Evolutionary conservation across 2,113 vertebrate genomes (phyloP), one percentile per base, ranked within the genome.

Genomic region (Festucalex cinctus): DNA sequence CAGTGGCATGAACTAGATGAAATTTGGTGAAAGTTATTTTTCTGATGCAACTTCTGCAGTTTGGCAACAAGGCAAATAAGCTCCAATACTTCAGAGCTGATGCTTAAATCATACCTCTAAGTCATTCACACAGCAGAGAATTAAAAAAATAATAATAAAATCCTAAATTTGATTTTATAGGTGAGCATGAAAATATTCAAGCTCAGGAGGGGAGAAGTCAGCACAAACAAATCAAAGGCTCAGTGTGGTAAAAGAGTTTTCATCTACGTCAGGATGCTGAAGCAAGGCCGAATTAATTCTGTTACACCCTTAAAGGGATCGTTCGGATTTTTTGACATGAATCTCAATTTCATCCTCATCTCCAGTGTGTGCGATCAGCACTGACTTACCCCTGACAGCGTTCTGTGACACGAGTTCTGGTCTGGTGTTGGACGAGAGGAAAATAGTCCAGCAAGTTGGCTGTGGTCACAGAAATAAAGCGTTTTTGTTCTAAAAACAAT

Each of bases 201-300:
- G 7, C 41, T n/a, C 7, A 53, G 63, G 44, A 70, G 6, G 9
- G 49, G 62, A 77, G 46, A 60, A 60, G 39, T 49, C 53, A 46
- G 65, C 63, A 35, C 4, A 60, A 53, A 24, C 20, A 51, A 66
- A 71, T 82, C 72, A 69, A 65, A 72, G 68, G 5, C 41, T 39
- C 28, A 43, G 5, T 56, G n/a, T 19, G 65, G 22, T 39, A 43
- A 26, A 57, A 37, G 44, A 73, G 61, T 28, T 49, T 56, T 75
- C 26, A 35, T 41, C 9, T 9, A 1, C 22, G 51, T 73, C 70
- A 59, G 53, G 78, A 62, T 69, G 32, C 67, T 37, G 17, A 69
- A 32, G 68, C 36, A 63, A 57, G 54, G 28, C 54, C 32, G 26
- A 32, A 28, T 56, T 6, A 32, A 32, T 24, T 28, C 54, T 28